Base-by-base conservation (phyloP, 2,888 invertebrate species). In the Anaspis maculata region DNA sequence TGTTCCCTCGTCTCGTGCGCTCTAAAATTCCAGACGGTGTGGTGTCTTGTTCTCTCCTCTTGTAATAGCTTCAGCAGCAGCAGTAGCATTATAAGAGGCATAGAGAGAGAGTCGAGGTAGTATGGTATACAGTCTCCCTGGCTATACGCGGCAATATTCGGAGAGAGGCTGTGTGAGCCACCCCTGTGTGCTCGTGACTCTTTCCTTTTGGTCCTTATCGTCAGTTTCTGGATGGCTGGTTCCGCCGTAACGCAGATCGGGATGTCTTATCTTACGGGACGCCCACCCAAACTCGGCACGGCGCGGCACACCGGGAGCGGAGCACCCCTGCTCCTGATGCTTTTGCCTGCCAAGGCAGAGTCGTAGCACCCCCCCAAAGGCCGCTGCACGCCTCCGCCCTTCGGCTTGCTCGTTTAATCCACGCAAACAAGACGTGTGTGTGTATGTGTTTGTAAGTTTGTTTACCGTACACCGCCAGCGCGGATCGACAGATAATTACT, bases 221-320 rank as follows among this genome's bases (percentile, higher is more conserved):
- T 56, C 56, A 59, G 61, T 66, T 66, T 66, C 66, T 64, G 62
- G 64, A 59, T 65, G 63, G 64, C 54, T 64, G 64, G 54, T 52
- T 59, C 51, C 56, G 51, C 56, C 61, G 61, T 57, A 55, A 56
- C 55, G 58, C 51, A 61, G 61, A 64, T 62, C 64, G 61, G 58
- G 56, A 57, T 58, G 63, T 61, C 63, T 62, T 64, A 62, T 62
- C 63, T 63, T 54, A 41, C 37, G 40, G 48, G 46, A 39, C 37
- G 39, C 43, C 48, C 45, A 39, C 43, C 44, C 44, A 27, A 31
- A 38, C 34, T 30, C 33, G 34, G 38, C 41, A 40, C 39, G 30
- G 30, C 30, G 39, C 28, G 27, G 25, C 35, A 25, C 39, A 28
- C 13, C 32, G 9, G n/a, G 15, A 27, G 15, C 30, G 39, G 30